Evolutionary conservation across 2,888 invertebrate genomes (phyloP).

Genomic region (Sylvicola fuscatus): DNA sequence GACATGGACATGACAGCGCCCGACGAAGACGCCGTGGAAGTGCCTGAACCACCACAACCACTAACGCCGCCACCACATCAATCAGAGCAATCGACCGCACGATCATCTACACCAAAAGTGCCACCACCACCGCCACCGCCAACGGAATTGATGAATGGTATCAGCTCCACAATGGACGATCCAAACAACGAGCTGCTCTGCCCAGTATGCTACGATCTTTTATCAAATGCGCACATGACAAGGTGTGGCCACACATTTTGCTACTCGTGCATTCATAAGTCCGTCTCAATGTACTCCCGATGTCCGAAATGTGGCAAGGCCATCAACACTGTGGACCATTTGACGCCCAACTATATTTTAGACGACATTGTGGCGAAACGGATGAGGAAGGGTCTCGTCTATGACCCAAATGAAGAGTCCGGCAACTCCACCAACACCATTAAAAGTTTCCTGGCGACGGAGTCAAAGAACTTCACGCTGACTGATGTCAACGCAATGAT

Average conservation of each 20-base stretch:
- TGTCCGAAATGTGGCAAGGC: conserved; percentile 71
- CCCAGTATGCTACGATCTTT: conserved; percentile 74
- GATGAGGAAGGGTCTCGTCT: conserved; percentile 27
- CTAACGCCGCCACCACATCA: background rate
- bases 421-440: conserved; percentile 26
- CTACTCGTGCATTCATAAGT: conserved; percentile 51
- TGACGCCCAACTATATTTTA: conserved; percentile 71
- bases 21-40: background rate
- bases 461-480: conserved; percentile 48
- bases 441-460: conserved; percentile 41
- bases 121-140: background rate
- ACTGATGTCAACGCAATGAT: conserved; percentile 67
- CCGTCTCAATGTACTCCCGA: conserved; percentile 40
- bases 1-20: too few relatives aligned
- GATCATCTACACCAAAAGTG: conserved; percentile 1
- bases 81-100: background rate
- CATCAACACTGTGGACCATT: conserved; percentile 44
- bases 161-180: conserved; percentile 26
- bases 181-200: conserved; percentile 36
- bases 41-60: background rate
- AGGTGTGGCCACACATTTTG: conserved; percentile 88
- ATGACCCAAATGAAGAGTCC: conserved; percentile 20
- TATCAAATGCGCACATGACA: conserved; percentile 78
- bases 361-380: conserved; percentile 63
- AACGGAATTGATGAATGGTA: conserved; percentile 16